Evolutionary conservation across 2,888 invertebrate species (phyloP).

Genomic region (Mycalesis mineus): DNA sequence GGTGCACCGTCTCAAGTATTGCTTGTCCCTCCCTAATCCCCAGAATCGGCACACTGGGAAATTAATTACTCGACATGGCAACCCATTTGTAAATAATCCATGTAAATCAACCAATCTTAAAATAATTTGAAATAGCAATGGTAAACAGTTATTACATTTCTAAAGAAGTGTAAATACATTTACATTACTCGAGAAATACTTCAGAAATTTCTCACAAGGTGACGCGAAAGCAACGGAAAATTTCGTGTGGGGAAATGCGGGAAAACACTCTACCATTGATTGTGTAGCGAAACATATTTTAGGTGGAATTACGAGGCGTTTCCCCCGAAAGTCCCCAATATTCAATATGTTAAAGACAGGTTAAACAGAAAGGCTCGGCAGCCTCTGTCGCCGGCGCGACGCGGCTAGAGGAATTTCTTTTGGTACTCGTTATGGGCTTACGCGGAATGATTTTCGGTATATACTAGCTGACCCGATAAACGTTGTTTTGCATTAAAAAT

Average conservation of each 20-base stretch:
- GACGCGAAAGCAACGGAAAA: neutral
- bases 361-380: constrained; percentile 48
- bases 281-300: constrained; percentile 16
- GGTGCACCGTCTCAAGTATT: too few species aligned
- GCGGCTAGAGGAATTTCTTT: constrained; percentile 34
- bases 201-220: neutral
- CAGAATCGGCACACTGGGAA: too few species aligned
- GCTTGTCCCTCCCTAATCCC: too few species aligned
- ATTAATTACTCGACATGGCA: too few species aligned
- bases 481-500: too few species aligned
- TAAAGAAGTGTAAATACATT: neutral
- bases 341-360: constrained; percentile 54
- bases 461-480: neutral
- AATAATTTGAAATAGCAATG: too few species aligned
- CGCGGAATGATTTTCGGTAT: neutral
- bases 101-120: too few species aligned
- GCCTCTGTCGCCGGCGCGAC: constrained; percentile 37
- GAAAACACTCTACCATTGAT: constrained; percentile 4
- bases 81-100: too few species aligned
- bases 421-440: constrained; percentile 30
- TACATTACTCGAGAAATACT: neutral
- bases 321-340: constrained; percentile 35
- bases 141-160: too few species aligned
- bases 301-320: constrained; percentile 31
- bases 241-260: neutral